These are phyloP conservation scores for Propithecus coquereli DNA, from an alignment of 2,113 vertebrate genomes.

Conservation along the genomic window DNA sequence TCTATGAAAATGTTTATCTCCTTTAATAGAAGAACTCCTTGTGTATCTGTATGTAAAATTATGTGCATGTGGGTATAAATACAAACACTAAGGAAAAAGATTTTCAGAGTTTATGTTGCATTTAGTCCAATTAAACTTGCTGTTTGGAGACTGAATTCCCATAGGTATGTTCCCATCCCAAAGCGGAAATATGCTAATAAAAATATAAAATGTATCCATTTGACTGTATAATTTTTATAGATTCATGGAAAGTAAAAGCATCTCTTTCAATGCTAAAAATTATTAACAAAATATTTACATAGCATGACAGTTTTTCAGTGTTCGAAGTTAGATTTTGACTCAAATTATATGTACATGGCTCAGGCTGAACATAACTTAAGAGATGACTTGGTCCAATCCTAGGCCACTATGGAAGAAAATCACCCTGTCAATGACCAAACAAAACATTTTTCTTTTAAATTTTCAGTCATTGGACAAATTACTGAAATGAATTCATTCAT, in stretches of 20 bases:
- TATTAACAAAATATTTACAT: background rate
- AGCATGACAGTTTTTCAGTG: background rate
- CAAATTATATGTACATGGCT: background rate
- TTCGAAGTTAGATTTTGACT: background rate
- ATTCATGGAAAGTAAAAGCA: background rate
- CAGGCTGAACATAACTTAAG: background rate
- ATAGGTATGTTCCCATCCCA: background rate
- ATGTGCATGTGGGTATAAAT: background rate
- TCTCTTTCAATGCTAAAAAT: background rate
- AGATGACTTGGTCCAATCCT: background rate
- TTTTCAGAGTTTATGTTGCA: background rate
- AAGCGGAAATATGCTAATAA: background rate
- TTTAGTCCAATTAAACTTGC: background rate
- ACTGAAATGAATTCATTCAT: background rate
- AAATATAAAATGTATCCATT: background rate
- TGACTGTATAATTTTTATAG: background rate
- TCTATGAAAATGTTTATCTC: constrained; percentile 30
- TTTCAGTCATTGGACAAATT: background rate
- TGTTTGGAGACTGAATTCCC: background rate
- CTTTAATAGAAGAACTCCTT: background rate
- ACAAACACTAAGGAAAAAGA: background rate
- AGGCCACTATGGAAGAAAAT: no score
- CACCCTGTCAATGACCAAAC: no score
- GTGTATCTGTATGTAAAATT: background rate
- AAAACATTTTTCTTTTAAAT: background rate